Evolutionary conservation across 2,113 vertebrate species (phyloP).

Genomic region (Odobenus rosmarus): DNA sequence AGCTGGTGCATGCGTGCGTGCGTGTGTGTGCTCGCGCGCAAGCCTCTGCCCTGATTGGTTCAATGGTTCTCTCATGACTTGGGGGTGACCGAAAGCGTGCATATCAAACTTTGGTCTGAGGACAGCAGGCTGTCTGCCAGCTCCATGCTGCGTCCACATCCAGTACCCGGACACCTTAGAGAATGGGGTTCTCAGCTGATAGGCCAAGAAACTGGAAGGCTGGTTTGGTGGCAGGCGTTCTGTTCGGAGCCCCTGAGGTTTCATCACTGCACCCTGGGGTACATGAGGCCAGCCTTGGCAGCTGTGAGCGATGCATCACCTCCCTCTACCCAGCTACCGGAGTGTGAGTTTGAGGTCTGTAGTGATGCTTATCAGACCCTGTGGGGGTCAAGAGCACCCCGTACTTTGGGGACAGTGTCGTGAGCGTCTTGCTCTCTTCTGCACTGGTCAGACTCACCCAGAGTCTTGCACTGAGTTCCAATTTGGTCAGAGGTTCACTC

Average conservation of each 20-base stretch:
- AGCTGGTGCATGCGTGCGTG: neutral
- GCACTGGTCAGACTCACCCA: too few relatives aligned
- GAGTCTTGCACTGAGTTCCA: too few relatives aligned
- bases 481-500: too few relatives aligned
- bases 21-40: accelerated
- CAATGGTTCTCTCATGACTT: neutral
- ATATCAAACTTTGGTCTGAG: accelerated
- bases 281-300: neutral
- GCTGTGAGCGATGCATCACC: accelerated
- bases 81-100: neutral
- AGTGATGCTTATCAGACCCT: accelerated
- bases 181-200: neutral
- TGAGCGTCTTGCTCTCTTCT: too few relatives aligned
- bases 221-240: accelerated
- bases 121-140: neutral
- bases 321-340: too few relatives aligned
- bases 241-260: neutral
- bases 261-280: accelerated
- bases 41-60: neutral
- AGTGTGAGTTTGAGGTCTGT: neutral
- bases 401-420: accelerated
- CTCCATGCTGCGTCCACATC: neutral
- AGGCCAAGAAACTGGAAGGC: neutral
- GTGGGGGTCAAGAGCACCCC: too few relatives aligned
- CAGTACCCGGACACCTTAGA: neutral